phyloP scores from a whole-genome alignment of 2,888 invertebrate species.

The Cryptocheilus praepositus region DNA sequence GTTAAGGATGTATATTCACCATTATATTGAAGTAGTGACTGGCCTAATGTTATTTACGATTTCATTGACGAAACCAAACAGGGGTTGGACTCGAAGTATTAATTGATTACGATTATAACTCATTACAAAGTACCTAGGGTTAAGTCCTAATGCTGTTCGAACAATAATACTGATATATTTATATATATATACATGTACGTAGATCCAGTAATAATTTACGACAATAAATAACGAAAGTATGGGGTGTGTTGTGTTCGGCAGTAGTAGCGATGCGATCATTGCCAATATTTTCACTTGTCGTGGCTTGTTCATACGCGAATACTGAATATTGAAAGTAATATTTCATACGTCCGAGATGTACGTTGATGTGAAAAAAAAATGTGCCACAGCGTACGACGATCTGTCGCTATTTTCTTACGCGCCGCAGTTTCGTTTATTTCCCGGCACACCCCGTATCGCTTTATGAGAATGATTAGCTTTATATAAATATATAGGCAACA shows the following conservation, averaged over 20 bases:
- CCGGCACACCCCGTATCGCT: slow-evolving; percentile 42
- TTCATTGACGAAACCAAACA: slow-evolving; percentile 42
- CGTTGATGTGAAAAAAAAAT: no score
- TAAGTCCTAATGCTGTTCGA: slow-evolving; percentile 75
- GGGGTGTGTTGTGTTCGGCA: slow-evolving; percentile 30
- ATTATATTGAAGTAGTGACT: slow-evolving; percentile 71
- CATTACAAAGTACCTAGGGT: slow-evolving; percentile 59
- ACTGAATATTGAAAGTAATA: no score
- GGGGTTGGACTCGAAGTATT: slow-evolving; percentile 28
- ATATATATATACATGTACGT: slow-evolving; percentile 56
- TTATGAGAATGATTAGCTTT: slow-evolving; percentile 45
- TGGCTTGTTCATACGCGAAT: not conserved
- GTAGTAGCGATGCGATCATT: slow-evolving; percentile 1
- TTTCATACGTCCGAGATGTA: no score
- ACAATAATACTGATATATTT: slow-evolving; percentile 74
- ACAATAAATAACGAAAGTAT: slow-evolving; percentile 59
- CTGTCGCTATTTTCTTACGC: no score
- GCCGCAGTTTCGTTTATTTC: not conserved
- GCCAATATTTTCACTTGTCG: slow-evolving; percentile 6
- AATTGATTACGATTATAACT: slow-evolving; percentile 50
- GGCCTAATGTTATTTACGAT: slow-evolving; percentile 70
- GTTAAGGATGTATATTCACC: slow-evolving; percentile 51
- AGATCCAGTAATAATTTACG: slow-evolving; percentile 64
- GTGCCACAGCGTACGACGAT: no score
- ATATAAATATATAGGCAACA: slow-evolving; percentile 20